Conservation (phyloP, 1,140 invertebrate genomes). For the Drosophila suzukii region DNA sequence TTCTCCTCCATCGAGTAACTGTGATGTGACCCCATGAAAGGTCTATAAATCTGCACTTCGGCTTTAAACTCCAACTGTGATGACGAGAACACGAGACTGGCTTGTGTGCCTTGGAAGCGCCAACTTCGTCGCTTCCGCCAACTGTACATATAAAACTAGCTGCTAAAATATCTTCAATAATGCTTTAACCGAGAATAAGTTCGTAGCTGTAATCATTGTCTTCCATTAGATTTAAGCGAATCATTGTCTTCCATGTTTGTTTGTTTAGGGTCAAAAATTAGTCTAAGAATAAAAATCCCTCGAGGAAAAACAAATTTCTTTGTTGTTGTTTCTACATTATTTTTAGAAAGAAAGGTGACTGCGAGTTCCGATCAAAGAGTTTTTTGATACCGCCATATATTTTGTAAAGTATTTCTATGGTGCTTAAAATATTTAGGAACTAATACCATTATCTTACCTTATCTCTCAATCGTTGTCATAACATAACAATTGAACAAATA, state of each 20-base stretch:
- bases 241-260: slow-evolving; percentile 71
- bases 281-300: slow-evolving; percentile 46
- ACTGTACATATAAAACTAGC: slow-evolving; percentile 43
- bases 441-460: too few species aligned
- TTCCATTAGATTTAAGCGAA: slow-evolving; percentile 64
- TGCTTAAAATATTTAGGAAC: too few species aligned
- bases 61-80: slow-evolving; percentile 71
- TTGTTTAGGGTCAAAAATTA: slow-evolving; percentile 51
- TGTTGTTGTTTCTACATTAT: slow-evolving; percentile 1
- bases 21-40: slow-evolving; percentile 55
- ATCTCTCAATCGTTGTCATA: too few species aligned
- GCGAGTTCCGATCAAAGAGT: too few species aligned
- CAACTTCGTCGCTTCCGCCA: slow-evolving; percentile 24
- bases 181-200: slow-evolving; percentile 25
- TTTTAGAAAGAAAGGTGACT: neutral
- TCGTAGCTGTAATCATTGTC: slow-evolving; percentile 67
- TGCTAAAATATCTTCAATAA: slow-evolving; percentile 27
- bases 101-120: slow-evolving; percentile 28
- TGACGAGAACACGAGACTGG: slow-evolving; percentile 62
- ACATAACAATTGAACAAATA: too few species aligned
- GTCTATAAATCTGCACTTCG: slow-evolving; percentile 42
- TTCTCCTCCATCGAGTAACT: slow-evolving; percentile 33
- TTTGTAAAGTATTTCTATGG: too few species aligned
- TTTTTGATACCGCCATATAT: too few species aligned
- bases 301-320: slow-evolving; percentile 18